Evolutionary conservation across 2,113 vertebrate genomes (phyloP), one percentile per base, ranked within the genome.

Genomic region (Amphiprion percula): DNA sequence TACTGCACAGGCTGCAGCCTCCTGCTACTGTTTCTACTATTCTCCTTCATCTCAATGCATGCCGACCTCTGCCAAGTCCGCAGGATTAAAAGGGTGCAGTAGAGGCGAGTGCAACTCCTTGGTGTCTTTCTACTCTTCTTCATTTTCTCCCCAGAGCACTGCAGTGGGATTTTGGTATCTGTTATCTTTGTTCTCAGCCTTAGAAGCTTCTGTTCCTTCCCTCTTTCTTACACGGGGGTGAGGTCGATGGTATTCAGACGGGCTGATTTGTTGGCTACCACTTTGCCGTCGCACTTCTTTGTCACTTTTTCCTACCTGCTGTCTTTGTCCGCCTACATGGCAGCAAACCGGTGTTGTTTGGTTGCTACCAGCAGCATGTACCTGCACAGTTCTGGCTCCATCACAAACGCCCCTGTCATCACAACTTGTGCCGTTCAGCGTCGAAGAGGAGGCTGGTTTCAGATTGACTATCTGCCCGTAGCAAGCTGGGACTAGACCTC

Each of bases 401-500:
- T 74, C 74, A 82, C 30, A 71, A 60, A 61, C 59, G 15, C n/a
- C 12, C 24, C 15, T 55, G 28, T 71, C 66, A 62, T 69, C 73
- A 21, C 24, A 76, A 77, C 60, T 74, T 77, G 69, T 56, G 62
- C 61, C 41, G 3, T 71, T 66, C 55, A 56, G 53, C n/a, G 12
- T 26, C 21, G 55, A 73, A 80, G 41, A 17, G 65, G n/a, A 62
- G 55, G 50, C 41, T 26, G 26, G 63, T 60, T 82, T 83, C 50
- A 90, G 63, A 75, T 74, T 24, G 53, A 23, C 64, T 73, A 30
- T 78, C 72, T 72, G 74, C 63, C 59, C 26, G 58, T 61, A 54
- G 83, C 77, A 74, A 81, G 75, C 83, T 65, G 61, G 66, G 72
- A 84, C 78, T 68, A 63, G 70, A 90, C 64, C 65, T 53, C 30